phyloP scores from a whole-genome alignment of 2,888 invertebrate genomes.

The Metellina segmentata region DNA sequence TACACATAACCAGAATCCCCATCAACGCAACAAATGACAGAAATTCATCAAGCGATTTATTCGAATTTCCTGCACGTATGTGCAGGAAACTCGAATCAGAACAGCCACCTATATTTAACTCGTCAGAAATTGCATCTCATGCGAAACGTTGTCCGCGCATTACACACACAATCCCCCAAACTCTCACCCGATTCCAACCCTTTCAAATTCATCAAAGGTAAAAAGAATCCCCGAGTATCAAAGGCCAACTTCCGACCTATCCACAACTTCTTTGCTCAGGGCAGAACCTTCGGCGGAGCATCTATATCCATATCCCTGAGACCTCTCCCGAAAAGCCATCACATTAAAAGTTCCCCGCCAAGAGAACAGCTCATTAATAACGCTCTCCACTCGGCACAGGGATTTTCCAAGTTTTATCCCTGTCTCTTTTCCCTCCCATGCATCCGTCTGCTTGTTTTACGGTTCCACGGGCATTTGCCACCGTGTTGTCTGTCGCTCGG shows the following conservation, averaged over 20 bases:
- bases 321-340: constrained; percentile 11
- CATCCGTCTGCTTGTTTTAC: neutral
- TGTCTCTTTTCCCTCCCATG: neutral
- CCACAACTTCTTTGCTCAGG: neutral
- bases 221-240: neutral
- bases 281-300: neutral
- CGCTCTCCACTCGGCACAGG: neutral
- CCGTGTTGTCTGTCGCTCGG: neutral
- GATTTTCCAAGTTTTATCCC: constrained; percentile 8
- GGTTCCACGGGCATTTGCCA: neutral
- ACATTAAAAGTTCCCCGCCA: constrained; percentile 27
- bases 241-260: neutral
- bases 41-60: neutral
- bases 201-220: neutral
- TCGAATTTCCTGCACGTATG: too few species aligned
- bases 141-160: neutral
- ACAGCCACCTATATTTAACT: too few species aligned
- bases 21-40: neutral
- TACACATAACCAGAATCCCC: neutral
- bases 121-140: neutral
- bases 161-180: neutral
- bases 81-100: too few species aligned
- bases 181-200: neutral
- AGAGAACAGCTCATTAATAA: constrained; percentile 17
- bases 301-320: constrained; percentile 22